Evolutionary conservation across 2,888 invertebrate genomes (phyloP), one percentile per base, ranked within the genome.

Genomic region (Physocephala rufipes): DNA sequence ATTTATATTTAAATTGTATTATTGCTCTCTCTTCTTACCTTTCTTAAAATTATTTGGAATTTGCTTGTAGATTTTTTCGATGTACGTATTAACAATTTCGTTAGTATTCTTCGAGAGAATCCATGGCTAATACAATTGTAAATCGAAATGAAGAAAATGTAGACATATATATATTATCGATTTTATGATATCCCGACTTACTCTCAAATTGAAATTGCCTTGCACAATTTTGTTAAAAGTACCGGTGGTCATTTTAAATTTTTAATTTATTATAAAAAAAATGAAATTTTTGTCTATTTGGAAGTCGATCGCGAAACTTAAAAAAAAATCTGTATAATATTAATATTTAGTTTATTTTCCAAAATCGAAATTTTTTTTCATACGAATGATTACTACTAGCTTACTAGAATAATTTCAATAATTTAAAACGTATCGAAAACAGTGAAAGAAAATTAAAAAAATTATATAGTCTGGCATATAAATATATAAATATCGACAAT

Each of bases 171-270:
- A 36, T 36, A n/a, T n/a, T n/a, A n/a, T 36, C 36, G 4, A 36
- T 7, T 36, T 36, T 7, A 36, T 4, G 36, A 43, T 7, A 3
- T 47, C 5, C 4, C 0, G 15, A 65, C 73, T 74, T 71, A 80
- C 80, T 75, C 78, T 78, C 13, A 79, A 72, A 72, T 74, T 76
- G 36, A 78, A 69, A 68, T 79, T 79, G 62, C 75, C 74, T 71
- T 78, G 77, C 58, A 78, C 75, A 68, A 80, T 75, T 77, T 78
- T 78, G 71, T 79, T 79, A 24, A 79, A 72, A 55, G 77, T 79
- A 24, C 62, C 73, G 55, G 75, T 74, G 65, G 79, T 72, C 80
- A 80, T 80, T 69, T 71, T 75, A 70, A 49, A 71, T 70, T 61
- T 36, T 4, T 70, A 26, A 51, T 58, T 45, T 45, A 47, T 67